Evolutionary conservation across 2,113 vertebrate species (phyloP), one percentile per base, ranked within the genome.

Genomic region (Carlito syrichta): DNA sequence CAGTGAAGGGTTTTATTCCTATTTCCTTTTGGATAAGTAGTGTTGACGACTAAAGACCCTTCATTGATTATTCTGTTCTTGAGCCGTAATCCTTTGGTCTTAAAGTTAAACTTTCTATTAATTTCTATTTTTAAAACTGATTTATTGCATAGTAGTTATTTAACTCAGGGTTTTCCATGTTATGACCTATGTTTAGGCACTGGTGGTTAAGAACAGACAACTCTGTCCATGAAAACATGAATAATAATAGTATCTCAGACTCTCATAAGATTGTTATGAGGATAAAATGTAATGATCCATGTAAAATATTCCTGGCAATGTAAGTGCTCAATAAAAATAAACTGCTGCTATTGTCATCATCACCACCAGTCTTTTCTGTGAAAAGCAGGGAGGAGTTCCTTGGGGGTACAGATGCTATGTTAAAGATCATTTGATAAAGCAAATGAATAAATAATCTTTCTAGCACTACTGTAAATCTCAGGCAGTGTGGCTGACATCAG

Each of bases 41-140:
- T 45, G 30, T n/a, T 60, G 25, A 81, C 19, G 87, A 40, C 56
- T 52, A n/a, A 84, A 85, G 66, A 43, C 35, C 27, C 27, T 79
- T 86, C 40, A 60, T 16, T 90, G 62, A 78, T 83, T 73, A 40
- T 54, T 91, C 58, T 62, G 3, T 86, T 89, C 54, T 85, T 76
- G 48, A 91, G 60, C 19, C 94, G 7, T 83, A 68, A 79, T 69
- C 8, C 68, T 62, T 84, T 84, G 20, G 12, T 81, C 23, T 90
- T n/a, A 81, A n/a, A 62, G 27, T 93, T 66, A 79, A 78, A 91
- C 92, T 91, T 92, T 77, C 2, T 87, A 25, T 86, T 88, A 85
- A 9, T 60, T 91, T 54, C 54, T 83, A 16, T 20, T 63, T 63
- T 40, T 27, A 73, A 89, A 74, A 20, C 19, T 22, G 40, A 78